Base-by-base conservation (phyloP, 2,888 invertebrate genomes). In the Cryptophagus acutangulus region DNA sequence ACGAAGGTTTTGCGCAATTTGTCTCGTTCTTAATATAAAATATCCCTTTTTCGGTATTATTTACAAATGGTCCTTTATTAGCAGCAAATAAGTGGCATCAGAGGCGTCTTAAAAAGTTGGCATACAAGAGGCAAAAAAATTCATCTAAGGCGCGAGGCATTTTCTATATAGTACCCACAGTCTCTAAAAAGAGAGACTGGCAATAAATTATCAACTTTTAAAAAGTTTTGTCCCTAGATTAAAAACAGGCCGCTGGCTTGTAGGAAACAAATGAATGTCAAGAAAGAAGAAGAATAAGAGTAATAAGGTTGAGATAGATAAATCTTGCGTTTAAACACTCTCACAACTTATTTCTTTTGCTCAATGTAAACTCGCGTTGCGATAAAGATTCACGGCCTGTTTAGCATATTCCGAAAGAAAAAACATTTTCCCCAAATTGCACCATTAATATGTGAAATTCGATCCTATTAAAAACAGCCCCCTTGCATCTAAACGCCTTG, bases 181-280 rank as follows among this genome's bases (percentile, higher is more conserved):
- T 34, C 14, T 3, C n/a, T n/a, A n/a, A n/a, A n/a, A n/a, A n/a
- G n/a, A 12, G 8, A 10, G 18, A 15, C 10, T 40, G 45, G 57
- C 57, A 55, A 64, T 67, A 67, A 67, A 66, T 67, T 64, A 62
- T 60, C 52, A 65, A 65, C 58, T 65, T 65, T 63, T 62, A 61
- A 63, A 66, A 66, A 67, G 62, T 66, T 68, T 63, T 59, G 59
- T 63, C 61, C 59, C 62, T 55, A 67, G 68, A 68, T 68, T 67
- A 68, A 67, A 68, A 68, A 67, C 68, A 66, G 65, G 66, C 66
- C 67, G 65, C 63, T 63, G 63, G 65, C 63, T 65, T 65, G 63
- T 63, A 65, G 63, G 61, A 65, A 66, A 67, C 66, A 67, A 67
- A 66, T 66, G 66, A 64, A 67, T 63, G 67, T 66, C 65, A 63